Evolutionary conservation across 2,797 vertebrate species (phyloP).

Genomic region (Micrastur ruficollis): DNA sequence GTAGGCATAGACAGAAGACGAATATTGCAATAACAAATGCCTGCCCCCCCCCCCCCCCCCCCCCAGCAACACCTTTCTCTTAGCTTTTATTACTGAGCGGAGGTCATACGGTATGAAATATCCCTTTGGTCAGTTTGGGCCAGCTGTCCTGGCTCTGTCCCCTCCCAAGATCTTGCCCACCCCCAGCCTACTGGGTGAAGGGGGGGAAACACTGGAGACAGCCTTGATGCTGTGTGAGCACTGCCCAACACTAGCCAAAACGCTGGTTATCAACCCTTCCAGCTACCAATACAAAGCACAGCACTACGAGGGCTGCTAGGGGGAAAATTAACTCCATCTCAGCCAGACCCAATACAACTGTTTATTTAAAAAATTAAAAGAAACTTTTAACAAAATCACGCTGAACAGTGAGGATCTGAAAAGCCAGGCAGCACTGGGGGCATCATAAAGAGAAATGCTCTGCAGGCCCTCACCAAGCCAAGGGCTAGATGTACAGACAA

Average conservation of each 20-base stretch:
- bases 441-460: constrained; percentile 19
- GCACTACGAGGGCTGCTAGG: not conserved
- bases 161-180: not conserved
- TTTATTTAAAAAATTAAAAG: constrained; percentile 62
- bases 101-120: not conserved
- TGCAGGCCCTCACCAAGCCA: constrained; percentile 7
- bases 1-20: not conserved
- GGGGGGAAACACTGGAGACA: not conserved
- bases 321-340: not conserved
- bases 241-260: not conserved
- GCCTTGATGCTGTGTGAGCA: not conserved
- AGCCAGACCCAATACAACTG: not conserved
- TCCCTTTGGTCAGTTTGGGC: not conserved
- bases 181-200: not conserved
- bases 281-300: not conserved
- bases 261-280: not conserved
- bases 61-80: not conserved
- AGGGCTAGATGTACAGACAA: not conserved
- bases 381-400: constrained; percentile 42
- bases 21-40: rapidly evolving
- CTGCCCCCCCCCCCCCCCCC: too few relatives aligned
- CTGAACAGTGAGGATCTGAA: not conserved
- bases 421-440: constrained; percentile 38
- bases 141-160: not conserved
- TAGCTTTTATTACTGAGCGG: not conserved